Conservation (phyloP, 2,113 vertebrate genomes). For the Ailuropoda melanoleuca region DNA sequence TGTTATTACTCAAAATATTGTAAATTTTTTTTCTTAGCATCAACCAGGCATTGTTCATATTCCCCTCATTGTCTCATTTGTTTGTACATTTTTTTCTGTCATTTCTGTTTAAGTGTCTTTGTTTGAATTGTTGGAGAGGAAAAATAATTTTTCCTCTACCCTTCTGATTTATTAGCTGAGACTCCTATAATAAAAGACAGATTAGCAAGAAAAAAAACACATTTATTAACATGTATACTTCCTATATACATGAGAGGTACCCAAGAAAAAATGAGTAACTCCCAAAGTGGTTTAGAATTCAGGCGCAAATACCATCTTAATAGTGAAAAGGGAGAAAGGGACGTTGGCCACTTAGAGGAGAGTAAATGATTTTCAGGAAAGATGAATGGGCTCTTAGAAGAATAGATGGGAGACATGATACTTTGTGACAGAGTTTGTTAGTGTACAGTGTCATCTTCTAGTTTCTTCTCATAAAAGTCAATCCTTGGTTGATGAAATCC, state of each 20-base stretch:
- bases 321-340: neutral
- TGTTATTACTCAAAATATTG: neutral
- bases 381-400: neutral
- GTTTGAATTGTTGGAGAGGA: neutral
- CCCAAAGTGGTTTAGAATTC: neutral
- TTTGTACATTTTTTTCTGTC: neutral
- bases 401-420: neutral
- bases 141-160: neutral
- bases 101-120: conserved; percentile 14
- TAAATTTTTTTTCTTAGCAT: neutral
- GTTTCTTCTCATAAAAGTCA: neutral
- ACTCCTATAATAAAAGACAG: neutral
- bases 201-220: neutral
- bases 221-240: neutral
- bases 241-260: neutral
- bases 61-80: neutral
- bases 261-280: neutral
- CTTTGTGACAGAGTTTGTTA: neutral
- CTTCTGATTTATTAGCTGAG: neutral
- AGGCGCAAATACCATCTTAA: neutral
- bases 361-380: neutral
- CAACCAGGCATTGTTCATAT: neutral
- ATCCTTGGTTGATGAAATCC: neutral
- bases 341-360: neutral
- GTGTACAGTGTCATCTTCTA: neutral